Evolutionary conservation across 2,113 vertebrate genomes (phyloP).

Genomic region (Gadus chalcogrammus): DNA sequence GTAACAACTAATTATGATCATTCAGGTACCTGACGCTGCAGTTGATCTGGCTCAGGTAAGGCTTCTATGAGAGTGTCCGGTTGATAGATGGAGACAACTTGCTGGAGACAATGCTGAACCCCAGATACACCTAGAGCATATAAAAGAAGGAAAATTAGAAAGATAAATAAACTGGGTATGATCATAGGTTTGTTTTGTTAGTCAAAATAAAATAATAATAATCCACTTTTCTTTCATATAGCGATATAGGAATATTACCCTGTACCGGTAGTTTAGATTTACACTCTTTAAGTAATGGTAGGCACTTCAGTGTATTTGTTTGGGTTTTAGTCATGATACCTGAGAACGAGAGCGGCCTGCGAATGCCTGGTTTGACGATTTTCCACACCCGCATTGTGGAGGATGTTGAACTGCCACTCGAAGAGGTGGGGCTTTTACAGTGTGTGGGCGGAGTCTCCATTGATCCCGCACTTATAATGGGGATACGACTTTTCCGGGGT

Average conservation of each 20-base stretch:
- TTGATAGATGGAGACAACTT: conserved; percentile 28
- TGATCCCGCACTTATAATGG: conserved; percentile 47
- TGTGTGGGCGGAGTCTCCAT: conserved; percentile 23
- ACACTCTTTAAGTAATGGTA: no score
- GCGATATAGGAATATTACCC: no score
- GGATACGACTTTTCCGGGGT: conserved; percentile 62
- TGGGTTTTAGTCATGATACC: conserved; percentile 44
- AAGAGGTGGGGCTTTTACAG: conserved; percentile 3
- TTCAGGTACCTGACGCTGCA: conserved; percentile 44
- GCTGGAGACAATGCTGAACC: conserved; percentile 41
- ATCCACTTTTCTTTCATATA: no score
- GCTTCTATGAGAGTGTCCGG: conserved; percentile 20
- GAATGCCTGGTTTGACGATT: conserved; percentile 59
- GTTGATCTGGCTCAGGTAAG: conserved; percentile 13
- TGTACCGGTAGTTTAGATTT: no score
- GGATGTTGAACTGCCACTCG: conserved; percentile 10
- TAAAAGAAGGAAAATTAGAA: background rate
- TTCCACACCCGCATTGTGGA: conserved; percentile 64
- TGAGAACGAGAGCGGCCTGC: conserved; percentile 54
- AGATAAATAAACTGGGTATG: no score
- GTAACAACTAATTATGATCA: no score
- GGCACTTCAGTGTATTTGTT: no score
- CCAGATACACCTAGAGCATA: conserved; percentile 41
- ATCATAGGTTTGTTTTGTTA: no score
- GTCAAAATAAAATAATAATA: no score